Percentiles rank a stretch among this genome's conserved stretches.
phyloP scores from a whole-genome alignment of 1,140 invertebrate genomes.

The Lepidurus arcticus region DNA sequence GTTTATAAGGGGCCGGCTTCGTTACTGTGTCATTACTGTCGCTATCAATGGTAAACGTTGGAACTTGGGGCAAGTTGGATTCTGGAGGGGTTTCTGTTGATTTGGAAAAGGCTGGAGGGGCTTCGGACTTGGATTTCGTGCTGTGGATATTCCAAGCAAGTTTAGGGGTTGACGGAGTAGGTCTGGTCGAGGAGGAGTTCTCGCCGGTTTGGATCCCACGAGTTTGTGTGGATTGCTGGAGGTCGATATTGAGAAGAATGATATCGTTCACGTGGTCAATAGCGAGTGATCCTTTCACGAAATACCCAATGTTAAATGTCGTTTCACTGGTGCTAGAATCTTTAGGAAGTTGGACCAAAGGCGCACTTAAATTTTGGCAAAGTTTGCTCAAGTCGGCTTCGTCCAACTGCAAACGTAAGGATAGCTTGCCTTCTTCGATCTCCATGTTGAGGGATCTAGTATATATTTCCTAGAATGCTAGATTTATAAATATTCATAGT shows the following conservation, averaged over 20 bases:
- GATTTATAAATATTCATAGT: too few species aligned
- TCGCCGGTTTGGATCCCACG: background rate
- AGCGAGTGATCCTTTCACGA: background rate
- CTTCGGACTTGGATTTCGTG: background rate
- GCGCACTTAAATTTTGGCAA: background rate
- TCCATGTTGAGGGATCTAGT: background rate
- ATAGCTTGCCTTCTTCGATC: conserved; percentile 9
- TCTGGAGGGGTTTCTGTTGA: background rate
- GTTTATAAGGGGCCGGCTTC: background rate
- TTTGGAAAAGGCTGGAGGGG: background rate
- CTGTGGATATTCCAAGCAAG: background rate
- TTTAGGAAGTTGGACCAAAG: background rate
- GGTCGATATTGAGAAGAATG: conserved; percentile 10
- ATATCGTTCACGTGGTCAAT: conserved; percentile 5
- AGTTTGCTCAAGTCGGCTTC: conserved; percentile 3
- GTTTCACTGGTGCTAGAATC: background rate
- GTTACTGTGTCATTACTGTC: background rate
- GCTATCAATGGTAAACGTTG: background rate
- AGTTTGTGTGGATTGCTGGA: background rate
- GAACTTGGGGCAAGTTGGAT: background rate
- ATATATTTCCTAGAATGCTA: background rate
- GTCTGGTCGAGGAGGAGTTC: background rate
- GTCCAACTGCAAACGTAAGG: background rate
- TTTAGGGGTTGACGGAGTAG: background rate
- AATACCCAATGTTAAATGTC: background rate